Base-by-base conservation (phyloP, 2,888 invertebrate genomes). In the Scaptomyza reducta region DNA sequence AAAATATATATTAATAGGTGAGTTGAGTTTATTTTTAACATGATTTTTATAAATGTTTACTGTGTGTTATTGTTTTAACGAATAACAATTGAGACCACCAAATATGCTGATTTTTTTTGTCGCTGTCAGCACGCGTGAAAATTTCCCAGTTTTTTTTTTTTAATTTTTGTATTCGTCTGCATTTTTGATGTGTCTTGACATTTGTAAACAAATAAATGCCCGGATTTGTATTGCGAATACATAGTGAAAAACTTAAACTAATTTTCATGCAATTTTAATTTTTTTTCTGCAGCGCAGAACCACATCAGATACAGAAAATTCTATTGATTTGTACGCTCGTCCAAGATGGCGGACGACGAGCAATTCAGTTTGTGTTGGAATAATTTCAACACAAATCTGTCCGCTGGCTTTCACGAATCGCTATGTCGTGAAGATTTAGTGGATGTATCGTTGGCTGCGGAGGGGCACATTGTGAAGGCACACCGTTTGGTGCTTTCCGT, bases 301-400 rank as follows among this genome's bases (percentile, higher is more conserved):
- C 59, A 57, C 57, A 61, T 50, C 70, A 82, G 84, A 83, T 82
- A 82, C 88, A 86, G 73, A 87, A 79, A 88, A 87, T 74, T 74
- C 62, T 87, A 87, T 87, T 80, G 87, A 87, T 87, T 83, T 87
- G 64, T 73, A 46, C 59, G 74, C 64, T 72, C 82, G 79, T 77
- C 86, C 94, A 94, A 93, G 92, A 94, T 94, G 94, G 94, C 94
- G 94, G 94, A 94, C 93, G 94, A 94, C 93, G 94, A 94, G 93
- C 94, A 94, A 91, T 94, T 94, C 92, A 95, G 95, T 91, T 92
- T 95, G 92, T 94, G 95, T 93, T 95, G 95, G 95, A 95, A 95
- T 93, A 95, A 95, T 93, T 95, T 95, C 93, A 95, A 94, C 92
- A 94, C 94, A 76, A 95, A 95, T 89, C 93, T 95, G 93, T 94